Evolutionary conservation across 2,113 vertebrate genomes (phyloP).

Genomic region (Rhegmatorhina hoffmannsi): DNA sequence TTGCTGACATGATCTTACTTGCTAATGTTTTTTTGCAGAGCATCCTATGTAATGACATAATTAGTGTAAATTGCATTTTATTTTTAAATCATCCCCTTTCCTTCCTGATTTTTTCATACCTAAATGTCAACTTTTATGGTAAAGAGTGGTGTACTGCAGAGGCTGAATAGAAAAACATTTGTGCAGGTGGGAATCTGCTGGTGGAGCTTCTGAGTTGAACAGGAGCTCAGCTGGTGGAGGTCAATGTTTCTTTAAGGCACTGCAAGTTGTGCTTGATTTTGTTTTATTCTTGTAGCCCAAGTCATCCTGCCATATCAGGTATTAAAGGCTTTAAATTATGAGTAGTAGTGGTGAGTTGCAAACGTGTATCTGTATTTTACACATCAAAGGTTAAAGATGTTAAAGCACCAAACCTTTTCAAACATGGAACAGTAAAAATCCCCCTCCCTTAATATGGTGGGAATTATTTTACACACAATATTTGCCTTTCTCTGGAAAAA

Average conservation of each 20-base stretch:
- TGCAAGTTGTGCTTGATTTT: background rate
- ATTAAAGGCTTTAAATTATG: background rate
- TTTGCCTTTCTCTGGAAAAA: slow-evolving; percentile 7
- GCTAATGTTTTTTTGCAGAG: slow-evolving; percentile 63
- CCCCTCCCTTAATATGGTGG: background rate
- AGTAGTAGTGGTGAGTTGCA: background rate
- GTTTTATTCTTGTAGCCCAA: background rate
- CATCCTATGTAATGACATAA: slow-evolving; percentile 69
- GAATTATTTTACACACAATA: slow-evolving; percentile 24
- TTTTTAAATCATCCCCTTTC: slow-evolving; percentile 72
- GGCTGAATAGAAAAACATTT: slow-evolving; percentile 3
- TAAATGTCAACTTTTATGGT: slow-evolving; percentile 65
- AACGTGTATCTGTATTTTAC: background rate
- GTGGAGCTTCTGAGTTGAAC: background rate
- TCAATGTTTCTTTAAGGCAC: background rate
- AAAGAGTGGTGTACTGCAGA: slow-evolving; percentile 43
- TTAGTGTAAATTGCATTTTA: slow-evolving; percentile 71
- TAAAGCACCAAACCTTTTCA: slow-evolving; percentile 13
- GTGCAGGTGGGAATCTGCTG: slow-evolving; percentile 11
- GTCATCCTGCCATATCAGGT: background rate
- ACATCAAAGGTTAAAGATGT: slow-evolving; percentile 9
- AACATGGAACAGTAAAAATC: slow-evolving; percentile 19
- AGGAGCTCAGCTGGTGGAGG: background rate
- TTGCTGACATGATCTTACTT: slow-evolving; percentile 63
- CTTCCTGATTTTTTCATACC: slow-evolving; percentile 68